Evolutionary conservation across 53 echinoderm and acorn worm genomes (phyloP), one percentile per base, ranked within the genome.

Genomic region (Antedon mediterranea): DNA sequence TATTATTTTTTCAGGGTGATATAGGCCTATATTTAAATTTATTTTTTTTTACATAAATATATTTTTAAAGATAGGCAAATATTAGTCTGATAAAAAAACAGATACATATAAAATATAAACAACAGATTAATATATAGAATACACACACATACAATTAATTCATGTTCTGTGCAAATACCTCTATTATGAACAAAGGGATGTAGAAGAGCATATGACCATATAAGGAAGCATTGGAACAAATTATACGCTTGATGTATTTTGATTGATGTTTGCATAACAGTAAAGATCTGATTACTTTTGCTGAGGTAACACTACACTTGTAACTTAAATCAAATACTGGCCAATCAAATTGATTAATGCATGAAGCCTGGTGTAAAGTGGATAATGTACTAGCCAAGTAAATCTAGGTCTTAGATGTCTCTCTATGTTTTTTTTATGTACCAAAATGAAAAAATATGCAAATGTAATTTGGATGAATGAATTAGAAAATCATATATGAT

Each of bases 1-100:
- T n/a, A n/a, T n/a, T n/a, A n/a, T n/a, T 37, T 77, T 77, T 77
- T 77, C 41, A 30, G 77, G 31, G 28, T 28, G 6, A 37, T 32
- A n/a, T n/a, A n/a, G n/a, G n/a, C n/a, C n/a, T n/a, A n/a, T n/a
- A n/a, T n/a, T n/a, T n/a, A n/a, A n/a, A n/a, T n/a, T n/a, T n/a
- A n/a, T n/a, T n/a, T n/a, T n/a, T n/a, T n/a, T n/a, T n/a, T n/a
- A n/a, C n/a, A n/a, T n/a, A n/a, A 70, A 78, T 75, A 20, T 75
- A 32, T 75, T 32, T 3, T n/a, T n/a, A n/a, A n/a, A n/a, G n/a
- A n/a, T n/a, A n/a, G n/a, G n/a, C n/a, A n/a, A n/a, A n/a, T n/a
- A n/a, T n/a, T n/a, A n/a, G n/a, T n/a, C n/a, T n/a, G n/a, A n/a
- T n/a, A n/a, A n/a, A n/a, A n/a, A n/a, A n/a, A n/a, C n/a, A n/a